These are phyloP conservation scores for Frankliniella intonsa DNA, from an alignment of 2,888 invertebrate genomes.

Conservation along the genomic window DNA sequence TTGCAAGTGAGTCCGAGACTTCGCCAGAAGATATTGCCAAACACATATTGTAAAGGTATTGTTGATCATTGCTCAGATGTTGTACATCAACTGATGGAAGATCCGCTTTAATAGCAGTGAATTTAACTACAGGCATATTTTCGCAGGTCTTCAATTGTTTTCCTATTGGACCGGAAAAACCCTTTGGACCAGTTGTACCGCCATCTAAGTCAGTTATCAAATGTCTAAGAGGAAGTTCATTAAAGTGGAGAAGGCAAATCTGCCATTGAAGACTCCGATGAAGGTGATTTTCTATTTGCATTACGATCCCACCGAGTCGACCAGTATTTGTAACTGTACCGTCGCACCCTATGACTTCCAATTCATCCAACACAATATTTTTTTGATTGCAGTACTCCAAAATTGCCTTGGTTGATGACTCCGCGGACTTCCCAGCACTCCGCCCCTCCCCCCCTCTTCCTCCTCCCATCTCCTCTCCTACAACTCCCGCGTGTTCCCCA, in stretches of 20 bases:
- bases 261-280: constrained; percentile 38
- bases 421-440: too few species aligned
- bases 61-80: constrained; percentile 38
- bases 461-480: too few species aligned
- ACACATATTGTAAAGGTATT: constrained; percentile 34
- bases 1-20: constrained; percentile 34
- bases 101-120: background rate
- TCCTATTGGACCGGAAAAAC: constrained; percentile 39
- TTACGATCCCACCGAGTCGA: constrained; percentile 38
- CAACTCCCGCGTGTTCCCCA: too few species aligned
- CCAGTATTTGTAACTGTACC: constrained; percentile 39
- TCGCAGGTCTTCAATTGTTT: constrained; percentile 37
- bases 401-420: too few species aligned
- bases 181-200: constrained; percentile 38
- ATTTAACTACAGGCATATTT: constrained; percentile 31
- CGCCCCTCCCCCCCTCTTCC: too few species aligned
- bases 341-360: constrained; percentile 36
- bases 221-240: constrained; percentile 40
- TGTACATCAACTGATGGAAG: constrained; percentile 16
- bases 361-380: background rate
- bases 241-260: constrained; percentile 39
- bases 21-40: constrained; percentile 34
- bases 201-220: constrained; percentile 36
- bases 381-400: too few species aligned
- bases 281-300: constrained; percentile 36